Conservation (phyloP, 2,113 vertebrate genomes). For the Tichodroma muraria region DNA sequence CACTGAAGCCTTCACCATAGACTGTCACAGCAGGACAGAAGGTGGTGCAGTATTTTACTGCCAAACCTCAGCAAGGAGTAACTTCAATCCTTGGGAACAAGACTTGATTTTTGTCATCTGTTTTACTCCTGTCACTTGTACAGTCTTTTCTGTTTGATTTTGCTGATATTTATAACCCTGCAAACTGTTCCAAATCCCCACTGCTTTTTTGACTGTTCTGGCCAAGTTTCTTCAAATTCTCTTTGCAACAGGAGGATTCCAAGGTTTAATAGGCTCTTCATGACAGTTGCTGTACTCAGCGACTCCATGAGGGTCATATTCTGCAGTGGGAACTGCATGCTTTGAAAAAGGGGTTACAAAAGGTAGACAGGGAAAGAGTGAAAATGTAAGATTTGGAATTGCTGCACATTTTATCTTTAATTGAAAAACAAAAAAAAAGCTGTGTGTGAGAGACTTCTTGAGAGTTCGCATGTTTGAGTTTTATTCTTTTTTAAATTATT, state of each 20-base stretch:
- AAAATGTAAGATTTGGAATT: not conserved
- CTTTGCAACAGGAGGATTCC: not conserved
- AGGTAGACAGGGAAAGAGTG: not conserved
- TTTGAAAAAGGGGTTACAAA: not conserved
- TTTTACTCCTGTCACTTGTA: not conserved
- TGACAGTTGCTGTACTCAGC: not conserved
- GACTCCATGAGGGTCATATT: not conserved
- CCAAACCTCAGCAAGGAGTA: not conserved
- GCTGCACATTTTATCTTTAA: not conserved
- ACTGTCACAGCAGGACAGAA: not conserved
- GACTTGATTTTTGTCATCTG: not conserved
- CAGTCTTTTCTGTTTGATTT: not conserved
- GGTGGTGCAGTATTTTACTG: not conserved
- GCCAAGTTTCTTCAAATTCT: not conserved
- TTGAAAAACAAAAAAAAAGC: not conserved
- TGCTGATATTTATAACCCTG: not conserved
- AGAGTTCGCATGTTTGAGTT: not conserved
- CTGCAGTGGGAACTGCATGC: not conserved
- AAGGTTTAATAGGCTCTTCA: not conserved
- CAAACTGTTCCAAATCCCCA: not conserved
- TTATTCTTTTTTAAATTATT: not conserved
- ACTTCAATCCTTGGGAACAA: not conserved
- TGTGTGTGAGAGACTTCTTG: not conserved
- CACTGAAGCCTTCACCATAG: not conserved
- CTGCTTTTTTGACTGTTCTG: not conserved